Evolutionary conservation across 1,140 invertebrate species (phyloP).

Genomic region (Piezodorus guildinii): DNA sequence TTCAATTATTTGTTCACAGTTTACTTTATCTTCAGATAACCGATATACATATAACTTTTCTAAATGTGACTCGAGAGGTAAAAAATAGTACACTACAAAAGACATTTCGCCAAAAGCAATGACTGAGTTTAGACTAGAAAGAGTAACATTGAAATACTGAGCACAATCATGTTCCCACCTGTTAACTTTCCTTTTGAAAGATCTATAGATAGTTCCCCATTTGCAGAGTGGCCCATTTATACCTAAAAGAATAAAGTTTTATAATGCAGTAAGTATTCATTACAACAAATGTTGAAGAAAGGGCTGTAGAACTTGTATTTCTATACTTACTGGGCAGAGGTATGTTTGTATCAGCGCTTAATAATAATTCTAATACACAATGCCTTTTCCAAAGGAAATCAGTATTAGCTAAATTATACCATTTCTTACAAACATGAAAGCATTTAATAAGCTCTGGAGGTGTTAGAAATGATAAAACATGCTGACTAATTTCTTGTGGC

Average conservation of each 20-base stretch:
- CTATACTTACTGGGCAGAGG: too few relatives aligned
- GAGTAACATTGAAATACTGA: not conserved
- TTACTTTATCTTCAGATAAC: not conserved
- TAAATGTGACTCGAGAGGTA: not conserved
- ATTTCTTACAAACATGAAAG: conserved; percentile 1
- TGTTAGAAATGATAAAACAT: not conserved
- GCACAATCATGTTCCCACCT: conserved; percentile 7
- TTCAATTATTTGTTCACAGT: not conserved
- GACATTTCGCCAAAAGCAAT: conserved; percentile 3
- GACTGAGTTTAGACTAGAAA: not conserved
- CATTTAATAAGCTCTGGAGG: conserved; percentile 4
- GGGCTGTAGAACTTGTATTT: too few relatives aligned
- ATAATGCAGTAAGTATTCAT: too few relatives aligned
- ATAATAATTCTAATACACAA: conserved; percentile 4
- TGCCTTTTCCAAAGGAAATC: conserved; percentile 6
- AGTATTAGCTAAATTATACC: conserved; percentile 9
- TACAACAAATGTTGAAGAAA: too few relatives aligned
- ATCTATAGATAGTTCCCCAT: not conserved
- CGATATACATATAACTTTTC: conserved; percentile 7
- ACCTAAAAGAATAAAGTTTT: not conserved
- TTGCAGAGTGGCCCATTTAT: not conserved
- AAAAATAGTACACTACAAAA: conserved; percentile 1
- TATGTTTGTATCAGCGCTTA: not conserved
- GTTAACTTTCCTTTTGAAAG: conserved; percentile 1
- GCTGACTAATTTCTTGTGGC: conserved; percentile 4